Base-by-base conservation (phyloP, 2,113 vertebrate species). In the Rhinolophus ferrumequinum region DNA sequence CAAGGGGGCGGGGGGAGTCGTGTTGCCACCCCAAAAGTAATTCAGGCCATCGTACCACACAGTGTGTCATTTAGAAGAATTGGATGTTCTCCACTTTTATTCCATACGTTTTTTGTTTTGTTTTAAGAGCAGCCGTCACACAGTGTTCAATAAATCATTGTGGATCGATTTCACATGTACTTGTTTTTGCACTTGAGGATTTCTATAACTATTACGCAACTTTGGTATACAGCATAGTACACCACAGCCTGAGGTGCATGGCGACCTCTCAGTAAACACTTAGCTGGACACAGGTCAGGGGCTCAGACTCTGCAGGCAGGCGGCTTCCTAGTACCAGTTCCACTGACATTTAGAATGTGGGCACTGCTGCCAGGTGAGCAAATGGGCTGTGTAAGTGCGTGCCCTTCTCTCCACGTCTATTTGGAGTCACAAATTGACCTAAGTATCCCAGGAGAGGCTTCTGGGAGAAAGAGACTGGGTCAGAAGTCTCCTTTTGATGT, bases 271-370 rank as follows among this genome's bases (percentile, higher is more conserved):
- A 9, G 38, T 19, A n/a, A 54, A 50, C 5, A n/a, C 5, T 19
- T 30, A 14, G 16, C 1, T 54, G 82, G 54, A 22, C 15, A 18
- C 0, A 0, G 8, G 10, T 21, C 19, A 69, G 56, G 12, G 50
- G 16, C 5, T 88, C 35, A 44, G 8, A 21, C 1, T 0, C 3
- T 41, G 28, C 15, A 24, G 33, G 7, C 0, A 5, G 50, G 30
- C 14, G 47, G 26, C 52, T 73, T 93, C 6, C 10, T 79, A 21
- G 41, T 2, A 4, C 4, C 7, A 41, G 5, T 50, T 76, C 28
- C 1, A 3, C 0, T 72, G 62, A 35, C 21, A 77, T 72, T 58
- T 72, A 41, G 47, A 67, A 77, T 60, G 62, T 85, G 47, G 41
- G 22, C 47, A 10, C 75, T 26, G 19, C 13, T 54, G 35, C 41